Base-by-base conservation (phyloP, 2,888 invertebrate genomes). In the Holacanthella duospinosa region DNA sequence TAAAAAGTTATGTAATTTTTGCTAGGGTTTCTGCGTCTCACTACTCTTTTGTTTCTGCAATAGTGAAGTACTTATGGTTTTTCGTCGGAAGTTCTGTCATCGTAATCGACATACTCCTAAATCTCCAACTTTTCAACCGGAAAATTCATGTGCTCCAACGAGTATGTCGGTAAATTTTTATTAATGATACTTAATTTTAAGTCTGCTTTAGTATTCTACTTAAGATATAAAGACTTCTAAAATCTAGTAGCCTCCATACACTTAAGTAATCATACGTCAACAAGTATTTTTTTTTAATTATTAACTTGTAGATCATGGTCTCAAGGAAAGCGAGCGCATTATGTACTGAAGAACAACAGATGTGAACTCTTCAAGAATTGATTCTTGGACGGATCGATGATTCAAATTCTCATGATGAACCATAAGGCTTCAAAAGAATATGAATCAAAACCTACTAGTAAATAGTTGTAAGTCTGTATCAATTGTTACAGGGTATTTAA, bases 1-100 rank as follows among this genome's bases (percentile, higher is more conserved):
- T 12, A n/a, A 26, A 6, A 25, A 26, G n/a, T 24, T 56, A 53
- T 28, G 25, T 25, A 48, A 29, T 16, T 55, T 16, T 62, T 60
- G 29, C 19, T 58, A 71, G 71, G 71, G 71, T 59, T 67, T 71
- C 56, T 70, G 71, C 44, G 71, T 71, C n/a, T 58, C 68, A 9
- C 64, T 71, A 9, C 66, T 71, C 28, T 71, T 71, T 53, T 71
- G 71, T 60, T 71, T 71, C 58, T 71, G 71, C 64, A 71, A 71
- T 61, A 61, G 68, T 16, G 71, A 71, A 55, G 71, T 71, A 1
- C 43, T 71, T 53, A 62, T 64, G 16, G 71, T 70, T 9, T 66
- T 66, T 57, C 66, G 68, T 16, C 43, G 71, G 43, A 61, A 61
- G 21, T 62, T 67, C 59, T 70, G 68, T 36, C 63, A 59, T 28